A percentile compares a stretch with the other conserved stretches of the same genome.
phyloP scores from a whole-genome alignment of 2,113 vertebrate species.

The Strix uralensis region DNA sequence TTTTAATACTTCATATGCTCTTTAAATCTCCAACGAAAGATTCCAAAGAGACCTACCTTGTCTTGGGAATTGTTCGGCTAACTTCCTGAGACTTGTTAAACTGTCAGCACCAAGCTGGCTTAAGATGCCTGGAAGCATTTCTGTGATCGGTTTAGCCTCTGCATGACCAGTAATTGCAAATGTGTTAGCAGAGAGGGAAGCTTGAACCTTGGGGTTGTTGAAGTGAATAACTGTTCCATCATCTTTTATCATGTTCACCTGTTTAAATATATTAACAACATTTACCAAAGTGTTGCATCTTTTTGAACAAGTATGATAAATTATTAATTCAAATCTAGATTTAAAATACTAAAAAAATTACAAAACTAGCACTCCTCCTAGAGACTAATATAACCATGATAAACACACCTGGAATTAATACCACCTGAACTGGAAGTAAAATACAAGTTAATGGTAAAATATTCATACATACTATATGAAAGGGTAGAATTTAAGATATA shows the following conservation, averaged over 20 bases:
- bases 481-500: background rate
- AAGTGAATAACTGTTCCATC: constrained; percentile 99
- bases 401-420: background rate
- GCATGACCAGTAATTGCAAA: constrained; percentile 97
- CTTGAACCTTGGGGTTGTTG: constrained; percentile 99
- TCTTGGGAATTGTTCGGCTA: constrained; percentile 95
- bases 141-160: constrained; percentile 96
- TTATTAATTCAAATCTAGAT: background rate
- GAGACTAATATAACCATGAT: background rate
- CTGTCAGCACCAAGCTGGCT: constrained; percentile 98
- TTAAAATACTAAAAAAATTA: background rate
- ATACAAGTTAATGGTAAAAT: background rate
- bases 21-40: background rate
- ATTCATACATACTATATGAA: background rate
- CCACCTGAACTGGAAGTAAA: background rate
- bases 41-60: constrained; percentile 80
- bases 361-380: background rate
- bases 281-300: background rate
- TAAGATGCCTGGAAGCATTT: constrained; percentile 98
- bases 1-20: background rate
- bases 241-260: constrained; percentile 99
- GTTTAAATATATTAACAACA: constrained; percentile 41
- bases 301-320: background rate
- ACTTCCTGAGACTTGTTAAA: constrained; percentile 95
- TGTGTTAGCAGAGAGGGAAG: constrained; percentile 96